Evolutionary conservation across 2,113 vertebrate genomes (phyloP).

Genomic region (Chloropsis hardwickii): DNA sequence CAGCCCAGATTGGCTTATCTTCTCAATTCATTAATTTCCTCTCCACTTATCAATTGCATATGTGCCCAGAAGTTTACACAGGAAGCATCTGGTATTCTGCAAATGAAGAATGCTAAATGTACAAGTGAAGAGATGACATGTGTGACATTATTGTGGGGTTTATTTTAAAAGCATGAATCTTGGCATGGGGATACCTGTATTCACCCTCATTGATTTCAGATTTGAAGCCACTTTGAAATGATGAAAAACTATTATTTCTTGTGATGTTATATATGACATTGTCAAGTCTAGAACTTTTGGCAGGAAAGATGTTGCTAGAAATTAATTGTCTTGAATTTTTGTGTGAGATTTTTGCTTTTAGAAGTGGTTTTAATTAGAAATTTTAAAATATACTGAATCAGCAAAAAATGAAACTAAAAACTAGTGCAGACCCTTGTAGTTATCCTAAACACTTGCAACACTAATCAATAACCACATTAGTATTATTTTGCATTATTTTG

Average conservation of each 20-base stretch:
- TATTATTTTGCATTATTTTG: neutral
- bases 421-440: neutral
- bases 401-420: neutral
- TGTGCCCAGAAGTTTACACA: slow-evolving; percentile 47
- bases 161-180: neutral
- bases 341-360: neutral
- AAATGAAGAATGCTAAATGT: slow-evolving; percentile 13
- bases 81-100: slow-evolving; percentile 48
- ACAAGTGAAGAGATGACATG: neutral
- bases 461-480: neutral
- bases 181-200: neutral
- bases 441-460: neutral
- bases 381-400: neutral
- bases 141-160: neutral
- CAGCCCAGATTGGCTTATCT: slow-evolving; percentile 51
- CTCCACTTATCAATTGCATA: slow-evolving; percentile 48
- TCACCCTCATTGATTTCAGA: neutral
- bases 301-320: neutral
- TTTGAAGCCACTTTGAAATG: neutral
- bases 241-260: neutral
- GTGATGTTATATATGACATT: neutral
- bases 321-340: neutral
- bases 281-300: neutral
- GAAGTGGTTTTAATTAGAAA: neutral
- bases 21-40: slow-evolving; percentile 65